Evolutionary conservation across 2,888 invertebrate species (phyloP).

Genomic region (Ophioninae sp.): DNA sequence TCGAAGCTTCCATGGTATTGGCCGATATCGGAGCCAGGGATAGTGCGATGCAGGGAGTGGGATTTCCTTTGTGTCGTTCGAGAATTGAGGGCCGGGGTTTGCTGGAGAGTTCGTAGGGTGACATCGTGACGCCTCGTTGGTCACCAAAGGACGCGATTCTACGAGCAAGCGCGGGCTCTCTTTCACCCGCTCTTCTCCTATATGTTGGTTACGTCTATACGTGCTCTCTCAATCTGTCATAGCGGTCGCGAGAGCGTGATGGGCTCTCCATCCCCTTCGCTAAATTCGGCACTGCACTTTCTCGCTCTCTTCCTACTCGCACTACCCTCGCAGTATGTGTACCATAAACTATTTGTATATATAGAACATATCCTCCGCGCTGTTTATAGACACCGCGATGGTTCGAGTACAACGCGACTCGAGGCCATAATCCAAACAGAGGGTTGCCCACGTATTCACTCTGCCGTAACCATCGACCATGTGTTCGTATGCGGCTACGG

Average conservation of each 20-base stretch:
- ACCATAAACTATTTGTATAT: slow-evolving; percentile 4
- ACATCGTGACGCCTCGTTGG: slow-evolving; percentile 73
- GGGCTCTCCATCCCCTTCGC: slow-evolving; percentile 63
- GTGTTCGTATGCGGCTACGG: slow-evolving; percentile 68
- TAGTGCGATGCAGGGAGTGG: slow-evolving; percentile 37
- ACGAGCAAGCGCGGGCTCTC: slow-evolving; percentile 43
- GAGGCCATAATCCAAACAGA: slow-evolving; percentile 78
- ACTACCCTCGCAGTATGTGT: slow-evolving; percentile 3
- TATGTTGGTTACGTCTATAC: slow-evolving; percentile 50
- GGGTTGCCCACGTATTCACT: slow-evolving; percentile 73
- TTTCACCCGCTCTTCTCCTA: slow-evolving; percentile 37
- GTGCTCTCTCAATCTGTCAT: slow-evolving; percentile 70
- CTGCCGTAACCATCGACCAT: slow-evolving; percentile 78
- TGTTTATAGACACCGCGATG: slow-evolving; percentile 75
- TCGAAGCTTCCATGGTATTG: slow-evolving; percentile 36
- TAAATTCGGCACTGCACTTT: slow-evolving; percentile 33
- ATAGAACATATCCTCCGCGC: slow-evolving; percentile 65
- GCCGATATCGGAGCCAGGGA: slow-evolving; percentile 59
- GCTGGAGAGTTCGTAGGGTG: slow-evolving; percentile 57
- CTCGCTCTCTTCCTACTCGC: slow-evolving; percentile 35
- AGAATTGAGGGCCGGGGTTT: slow-evolving; percentile 28
- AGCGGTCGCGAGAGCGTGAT: slow-evolving; percentile 67
- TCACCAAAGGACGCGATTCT: slow-evolving; percentile 64
- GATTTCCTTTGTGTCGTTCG: slow-evolving; percentile 55
- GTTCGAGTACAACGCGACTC: slow-evolving; percentile 65